Evolutionary conservation across 2,797 vertebrate species (phyloP).

Genomic region (Anguilla obscura): DNA sequence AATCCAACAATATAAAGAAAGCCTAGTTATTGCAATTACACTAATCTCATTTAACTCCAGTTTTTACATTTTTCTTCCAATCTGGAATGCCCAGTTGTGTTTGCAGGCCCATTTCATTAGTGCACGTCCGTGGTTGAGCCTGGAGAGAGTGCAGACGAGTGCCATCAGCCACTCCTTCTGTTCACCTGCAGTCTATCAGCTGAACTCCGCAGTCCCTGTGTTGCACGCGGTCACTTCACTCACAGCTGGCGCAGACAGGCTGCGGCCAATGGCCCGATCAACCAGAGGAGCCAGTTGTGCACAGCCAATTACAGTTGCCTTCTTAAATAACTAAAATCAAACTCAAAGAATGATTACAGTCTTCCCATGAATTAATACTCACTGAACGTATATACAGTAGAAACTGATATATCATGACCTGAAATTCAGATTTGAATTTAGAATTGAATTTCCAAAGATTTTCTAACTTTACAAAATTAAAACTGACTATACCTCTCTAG

Average conservation of each 20-base stretch:
- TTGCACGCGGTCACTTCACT: neutral
- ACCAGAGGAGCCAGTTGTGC: neutral
- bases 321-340: neutral
- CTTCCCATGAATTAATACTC: neutral
- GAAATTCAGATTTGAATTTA: too few relatives aligned
- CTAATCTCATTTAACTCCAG: neutral
- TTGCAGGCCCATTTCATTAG: neutral
- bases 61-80: neutral
- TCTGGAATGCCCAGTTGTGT: neutral
- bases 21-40: neutral
- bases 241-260: neutral
- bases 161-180: neutral
- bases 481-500: too few relatives aligned
- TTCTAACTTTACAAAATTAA: too few relatives aligned
- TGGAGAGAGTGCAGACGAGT: too few relatives aligned
- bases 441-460: too few relatives aligned
- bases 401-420: neutral
- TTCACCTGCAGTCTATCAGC: neutral
- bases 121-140: neutral
- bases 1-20: constrained; percentile 26
- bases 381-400: neutral
- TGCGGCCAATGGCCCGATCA: neutral
- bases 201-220: too few relatives aligned
- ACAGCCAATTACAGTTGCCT: neutral
- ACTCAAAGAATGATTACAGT: neutral